A percentile compares a stretch with the other conserved stretches of the same genome.
Evolutionary conservation across 1,140 invertebrate genomes (phyloP).

Genomic region (Helicoverpa zea): DNA sequence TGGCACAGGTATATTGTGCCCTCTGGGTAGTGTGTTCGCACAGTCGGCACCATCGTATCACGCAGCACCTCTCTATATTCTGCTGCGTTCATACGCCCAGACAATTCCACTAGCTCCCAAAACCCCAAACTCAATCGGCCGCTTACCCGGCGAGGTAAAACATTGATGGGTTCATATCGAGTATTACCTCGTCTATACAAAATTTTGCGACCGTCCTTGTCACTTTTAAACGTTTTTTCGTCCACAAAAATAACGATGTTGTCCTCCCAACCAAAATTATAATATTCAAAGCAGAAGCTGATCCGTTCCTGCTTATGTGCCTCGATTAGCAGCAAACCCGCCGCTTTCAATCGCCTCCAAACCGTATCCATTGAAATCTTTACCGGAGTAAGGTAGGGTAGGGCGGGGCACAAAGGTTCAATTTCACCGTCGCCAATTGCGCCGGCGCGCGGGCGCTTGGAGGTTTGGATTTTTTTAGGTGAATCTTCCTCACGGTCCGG

Average conservation of each 20-base stretch:
- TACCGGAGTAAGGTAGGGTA: no score
- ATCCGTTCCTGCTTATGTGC: neutral
- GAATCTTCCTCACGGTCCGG: no score
- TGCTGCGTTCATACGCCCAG: neutral
- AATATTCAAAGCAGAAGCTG: neutral
- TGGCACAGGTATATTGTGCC: neutral
- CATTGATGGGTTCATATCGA: neutral
- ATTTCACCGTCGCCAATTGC: no score
- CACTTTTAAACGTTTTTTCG: neutral
- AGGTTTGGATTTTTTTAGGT: no score
- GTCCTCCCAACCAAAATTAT: neutral
- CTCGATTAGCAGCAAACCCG: neutral
- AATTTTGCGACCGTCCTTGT: neutral
- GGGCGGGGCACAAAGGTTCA: no score
- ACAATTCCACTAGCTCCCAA: neutral
- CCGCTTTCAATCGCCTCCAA: no score
- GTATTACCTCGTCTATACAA: neutral
- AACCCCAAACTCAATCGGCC: neutral
- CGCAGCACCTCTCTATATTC: neutral
- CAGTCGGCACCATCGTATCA: neutral
- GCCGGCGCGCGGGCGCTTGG: no score
- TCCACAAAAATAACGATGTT: neutral
- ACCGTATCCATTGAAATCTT: no score
- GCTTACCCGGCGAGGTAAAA: neutral
- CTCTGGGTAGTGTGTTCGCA: neutral